A percentile compares a stretch with the other conserved stretches of the same genome.
Evolutionary conservation across 2,113 vertebrate species (phyloP).

Genomic region (Caretta caretta): DNA sequence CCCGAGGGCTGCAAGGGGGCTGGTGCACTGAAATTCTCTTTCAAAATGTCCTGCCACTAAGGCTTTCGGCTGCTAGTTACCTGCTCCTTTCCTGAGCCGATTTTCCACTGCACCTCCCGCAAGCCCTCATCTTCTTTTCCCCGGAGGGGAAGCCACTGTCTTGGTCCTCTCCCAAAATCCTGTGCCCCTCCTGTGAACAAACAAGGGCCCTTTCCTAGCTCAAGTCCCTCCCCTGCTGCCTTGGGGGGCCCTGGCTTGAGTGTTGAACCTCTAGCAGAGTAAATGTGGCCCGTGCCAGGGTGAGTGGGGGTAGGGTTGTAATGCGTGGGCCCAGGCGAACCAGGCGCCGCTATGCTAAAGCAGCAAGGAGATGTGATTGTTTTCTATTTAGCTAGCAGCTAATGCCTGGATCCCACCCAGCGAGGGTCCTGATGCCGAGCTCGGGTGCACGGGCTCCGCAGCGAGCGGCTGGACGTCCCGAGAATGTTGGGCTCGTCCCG

Average conservation of each 20-base stretch:
- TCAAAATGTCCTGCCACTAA: not conserved
- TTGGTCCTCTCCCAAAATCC: not conserved
- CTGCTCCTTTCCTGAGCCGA: not conserved
- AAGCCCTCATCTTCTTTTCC: not conserved
- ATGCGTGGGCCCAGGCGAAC: too few relatives aligned
- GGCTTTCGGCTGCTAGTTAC: not conserved
- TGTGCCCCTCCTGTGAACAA: not conserved
- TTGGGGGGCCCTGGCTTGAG: too few relatives aligned
- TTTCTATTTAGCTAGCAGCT: not conserved
- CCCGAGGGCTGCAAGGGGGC: not conserved
- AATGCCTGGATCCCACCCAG: not conserved
- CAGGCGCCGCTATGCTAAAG: not conserved
- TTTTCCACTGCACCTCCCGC: not conserved
- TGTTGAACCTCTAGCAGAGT: not conserved
- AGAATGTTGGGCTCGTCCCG: too few relatives aligned
- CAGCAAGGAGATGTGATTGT: not conserved
- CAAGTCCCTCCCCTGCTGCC: not conserved
- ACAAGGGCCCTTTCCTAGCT: not conserved
- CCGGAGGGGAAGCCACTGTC: not conserved
- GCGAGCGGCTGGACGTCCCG: not conserved
- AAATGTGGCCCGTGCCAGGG: not conserved
- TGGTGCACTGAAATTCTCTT: not conserved
- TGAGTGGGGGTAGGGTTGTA: not conserved
- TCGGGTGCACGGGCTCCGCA: not conserved
- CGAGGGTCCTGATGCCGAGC: too few relatives aligned